Conservation (phyloP, 2,797 vertebrate genomes). For the Podarcis lilfordi region DNA sequence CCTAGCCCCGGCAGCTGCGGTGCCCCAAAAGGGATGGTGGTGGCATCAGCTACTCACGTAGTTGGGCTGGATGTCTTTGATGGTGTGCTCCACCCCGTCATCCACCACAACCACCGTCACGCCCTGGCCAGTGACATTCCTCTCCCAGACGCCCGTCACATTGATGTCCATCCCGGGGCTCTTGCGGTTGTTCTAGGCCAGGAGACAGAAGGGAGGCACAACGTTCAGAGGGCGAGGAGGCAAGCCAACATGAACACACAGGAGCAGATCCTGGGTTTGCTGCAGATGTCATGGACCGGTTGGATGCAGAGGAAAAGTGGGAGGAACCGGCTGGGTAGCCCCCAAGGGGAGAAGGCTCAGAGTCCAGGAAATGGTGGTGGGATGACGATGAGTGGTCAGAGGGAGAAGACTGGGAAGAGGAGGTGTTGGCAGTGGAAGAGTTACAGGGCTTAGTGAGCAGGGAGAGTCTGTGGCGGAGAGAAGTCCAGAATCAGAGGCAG, state of each 20-base stretch:
- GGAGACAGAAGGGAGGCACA: background rate
- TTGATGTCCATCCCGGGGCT: constrained; percentile 94
- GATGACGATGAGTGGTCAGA: too few relatives aligned
- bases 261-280: too few relatives aligned
- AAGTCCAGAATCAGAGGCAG: too few relatives aligned
- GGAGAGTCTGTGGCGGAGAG: too few relatives aligned
- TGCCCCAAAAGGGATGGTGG: rapidly evolving
- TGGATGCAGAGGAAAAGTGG: too few relatives aligned
- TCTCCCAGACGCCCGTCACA: constrained; percentile 95
- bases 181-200: constrained; percentile 85
- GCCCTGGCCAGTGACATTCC: constrained; percentile 90
- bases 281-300: too few relatives aligned
- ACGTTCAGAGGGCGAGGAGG: background rate
- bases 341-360: too few relatives aligned
- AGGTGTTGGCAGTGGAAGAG: too few relatives aligned
- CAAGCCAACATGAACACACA: rapidly evolving
- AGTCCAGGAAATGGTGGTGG: too few relatives aligned
- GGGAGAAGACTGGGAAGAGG: too few relatives aligned
- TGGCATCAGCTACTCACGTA: constrained; percentile 83
- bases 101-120: constrained; percentile 97
- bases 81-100: constrained; percentile 92
- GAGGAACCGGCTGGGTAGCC: too few relatives aligned
- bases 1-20: rapidly evolving
- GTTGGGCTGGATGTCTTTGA: constrained; percentile 92
- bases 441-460: too few relatives aligned